These are phyloP conservation scores for Galerucella pusilla DNA, from an alignment of 2,888 invertebrate species.

Conservation along the genomic window DNA sequence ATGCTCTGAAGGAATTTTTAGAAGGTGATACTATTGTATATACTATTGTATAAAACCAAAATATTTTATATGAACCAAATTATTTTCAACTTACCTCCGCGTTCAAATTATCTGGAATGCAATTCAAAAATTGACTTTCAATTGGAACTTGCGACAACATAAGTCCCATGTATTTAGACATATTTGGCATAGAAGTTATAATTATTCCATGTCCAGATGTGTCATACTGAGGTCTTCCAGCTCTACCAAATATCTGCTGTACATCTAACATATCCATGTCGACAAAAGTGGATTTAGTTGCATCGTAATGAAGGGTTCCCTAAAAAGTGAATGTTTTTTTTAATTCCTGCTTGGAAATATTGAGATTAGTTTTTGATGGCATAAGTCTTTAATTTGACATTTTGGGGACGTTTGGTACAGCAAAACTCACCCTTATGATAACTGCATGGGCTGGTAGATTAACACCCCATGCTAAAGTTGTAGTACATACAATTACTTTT, in stretches of 20 bases:
- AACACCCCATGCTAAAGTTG: conserved; percentile 99
- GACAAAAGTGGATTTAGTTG: conserved; percentile 92
- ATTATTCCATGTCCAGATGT: conserved; percentile 94
- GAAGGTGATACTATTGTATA: no score
- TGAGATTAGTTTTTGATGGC: no score
- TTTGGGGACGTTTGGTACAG: no score
- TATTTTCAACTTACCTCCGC: conserved; percentile 79
- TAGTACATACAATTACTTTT: conserved; percentile 93
- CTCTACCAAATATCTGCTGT: conserved; percentile 97
- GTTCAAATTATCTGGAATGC: conserved; percentile 95
- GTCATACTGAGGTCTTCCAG: conserved; percentile 98
- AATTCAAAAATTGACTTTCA: conserved; percentile 94
- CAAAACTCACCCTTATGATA: conserved; percentile 80
- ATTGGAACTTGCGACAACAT: conserved; percentile 98
- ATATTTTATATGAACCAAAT: no score
- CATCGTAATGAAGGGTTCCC: conserved; percentile 98
- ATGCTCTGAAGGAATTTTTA: no score
- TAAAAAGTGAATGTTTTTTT: conserved; percentile 59
- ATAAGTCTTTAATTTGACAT: no score
- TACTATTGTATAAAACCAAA: no score
- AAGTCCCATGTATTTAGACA: conserved; percentile 92
- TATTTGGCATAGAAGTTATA: conserved; percentile 91
- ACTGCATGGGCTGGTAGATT: conserved; percentile 99
- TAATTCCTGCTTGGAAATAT: no score
- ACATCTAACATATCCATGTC: conserved; percentile 98